Evolutionary conservation across 2,113 vertebrate genomes (phyloP).

Genomic region (Peromyscus leucopus): DNA sequence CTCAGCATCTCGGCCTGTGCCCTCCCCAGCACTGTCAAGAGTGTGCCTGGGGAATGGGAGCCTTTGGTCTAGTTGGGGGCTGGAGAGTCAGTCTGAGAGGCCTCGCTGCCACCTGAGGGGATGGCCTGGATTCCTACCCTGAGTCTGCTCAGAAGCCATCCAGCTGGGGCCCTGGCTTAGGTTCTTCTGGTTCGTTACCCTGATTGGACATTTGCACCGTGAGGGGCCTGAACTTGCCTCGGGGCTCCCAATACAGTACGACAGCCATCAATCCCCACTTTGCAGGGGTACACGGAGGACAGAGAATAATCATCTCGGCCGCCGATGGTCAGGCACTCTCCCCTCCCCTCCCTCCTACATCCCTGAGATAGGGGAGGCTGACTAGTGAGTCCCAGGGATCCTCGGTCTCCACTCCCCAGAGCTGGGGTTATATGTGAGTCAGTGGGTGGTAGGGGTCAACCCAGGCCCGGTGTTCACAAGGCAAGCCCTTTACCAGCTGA

Average conservation of each 20-base stretch:
- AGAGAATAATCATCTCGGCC: not conserved
- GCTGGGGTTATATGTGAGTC: not conserved
- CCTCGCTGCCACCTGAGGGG: not conserved
- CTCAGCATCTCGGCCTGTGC: not conserved
- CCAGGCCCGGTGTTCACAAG: not conserved
- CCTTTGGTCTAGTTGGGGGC: not conserved
- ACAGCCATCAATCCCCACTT: not conserved
- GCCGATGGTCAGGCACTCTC: not conserved
- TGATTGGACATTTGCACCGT: accelerated
- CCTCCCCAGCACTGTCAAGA: too few species aligned
- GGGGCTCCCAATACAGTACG: not conserved
- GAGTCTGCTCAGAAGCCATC: not conserved
- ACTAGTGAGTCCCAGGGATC: not conserved
- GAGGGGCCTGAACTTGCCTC: not conserved
- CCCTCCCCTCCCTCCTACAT: not conserved
- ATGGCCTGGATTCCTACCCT: not conserved
- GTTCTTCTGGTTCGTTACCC: not conserved
- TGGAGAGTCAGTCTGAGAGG: not conserved
- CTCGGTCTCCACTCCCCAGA: not conserved
- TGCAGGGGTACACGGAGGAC: not conserved
- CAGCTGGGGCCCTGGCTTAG: not conserved
- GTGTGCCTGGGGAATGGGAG: not conserved
- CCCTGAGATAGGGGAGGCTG: not conserved
- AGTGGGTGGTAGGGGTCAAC: not conserved
- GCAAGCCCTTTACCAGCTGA: not conserved